Evolutionary conservation across 2,797 vertebrate species (phyloP).

Genomic region (Megaceryle alcyon): DNA sequence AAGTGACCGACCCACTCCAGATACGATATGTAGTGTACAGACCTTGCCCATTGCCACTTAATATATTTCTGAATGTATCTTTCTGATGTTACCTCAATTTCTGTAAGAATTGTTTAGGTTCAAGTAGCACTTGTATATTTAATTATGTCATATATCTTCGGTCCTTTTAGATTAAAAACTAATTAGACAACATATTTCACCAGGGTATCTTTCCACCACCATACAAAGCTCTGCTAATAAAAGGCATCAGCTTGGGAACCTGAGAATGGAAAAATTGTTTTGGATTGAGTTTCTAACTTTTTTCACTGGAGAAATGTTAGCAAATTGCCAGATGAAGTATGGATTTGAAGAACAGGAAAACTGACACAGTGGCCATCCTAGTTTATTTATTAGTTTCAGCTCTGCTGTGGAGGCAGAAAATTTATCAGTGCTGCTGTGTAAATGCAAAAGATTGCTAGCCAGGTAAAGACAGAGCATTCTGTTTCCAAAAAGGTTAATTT

Average conservation of each 20-base stretch:
- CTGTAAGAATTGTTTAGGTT: constrained; percentile 29
- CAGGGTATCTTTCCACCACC: constrained; percentile 17
- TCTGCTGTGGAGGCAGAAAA: neutral
- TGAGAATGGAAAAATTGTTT: constrained; percentile 9
- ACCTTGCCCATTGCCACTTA: neutral
- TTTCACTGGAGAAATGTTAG: constrained; percentile 27
- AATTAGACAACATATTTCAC: constrained; percentile 62
- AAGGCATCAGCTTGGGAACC: neutral
- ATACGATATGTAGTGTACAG: neutral
- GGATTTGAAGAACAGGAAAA: neutral
- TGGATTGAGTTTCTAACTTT: constrained; percentile 1
- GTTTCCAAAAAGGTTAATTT: constrained; percentile 43
- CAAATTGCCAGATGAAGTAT: neutral
- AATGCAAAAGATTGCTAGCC: constrained; percentile 1
- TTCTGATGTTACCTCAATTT: neutral
- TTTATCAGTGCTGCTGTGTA: neutral
- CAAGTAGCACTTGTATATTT: constrained; percentile 40
- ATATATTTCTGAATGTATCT: neutral
- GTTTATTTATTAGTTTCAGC: neutral
- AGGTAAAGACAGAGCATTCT: neutral
- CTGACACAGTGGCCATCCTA: neutral
- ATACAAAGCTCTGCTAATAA: constrained; percentile 19
- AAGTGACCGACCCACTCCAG: neutral
- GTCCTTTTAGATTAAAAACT: constrained; percentile 48
- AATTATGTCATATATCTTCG: constrained; percentile 48